Conservation (phyloP, 2,888 invertebrate species). For the Apocheima hispidaria region DNA sequence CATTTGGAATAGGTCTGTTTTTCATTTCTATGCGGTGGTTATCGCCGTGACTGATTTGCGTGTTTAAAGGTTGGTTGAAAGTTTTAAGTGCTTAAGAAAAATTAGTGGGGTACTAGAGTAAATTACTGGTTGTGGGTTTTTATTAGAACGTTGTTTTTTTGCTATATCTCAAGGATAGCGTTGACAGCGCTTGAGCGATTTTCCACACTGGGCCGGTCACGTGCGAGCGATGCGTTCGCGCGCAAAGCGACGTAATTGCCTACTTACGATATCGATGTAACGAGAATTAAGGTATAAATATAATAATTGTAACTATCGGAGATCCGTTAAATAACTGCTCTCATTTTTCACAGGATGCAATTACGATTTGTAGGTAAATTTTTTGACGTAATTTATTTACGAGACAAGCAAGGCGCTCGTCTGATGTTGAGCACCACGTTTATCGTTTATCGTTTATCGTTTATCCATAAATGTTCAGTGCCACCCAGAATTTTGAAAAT, state of each 20-base stretch:
- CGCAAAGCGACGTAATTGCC: slow-evolving; percentile 24
- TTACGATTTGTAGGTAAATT: neutral
- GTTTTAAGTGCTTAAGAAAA: slow-evolving; percentile 27
- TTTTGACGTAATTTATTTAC: no score
- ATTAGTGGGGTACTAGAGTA: slow-evolving; percentile 24
- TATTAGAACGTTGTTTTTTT: slow-evolving; percentile 34
- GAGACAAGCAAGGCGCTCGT: no score
- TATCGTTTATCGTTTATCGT: no score
- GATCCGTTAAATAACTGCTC: neutral
- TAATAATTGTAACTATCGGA: neutral
- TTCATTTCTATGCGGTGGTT: slow-evolving; percentile 47
- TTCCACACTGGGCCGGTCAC: slow-evolving; percentile 45
- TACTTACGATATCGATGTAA: slow-evolving; percentile 4
- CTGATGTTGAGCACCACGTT: no score
- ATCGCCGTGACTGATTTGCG: slow-evolving; percentile 55
- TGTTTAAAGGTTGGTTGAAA: slow-evolving; percentile 27
- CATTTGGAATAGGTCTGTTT: slow-evolving; percentile 60
- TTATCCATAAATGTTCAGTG: no score
- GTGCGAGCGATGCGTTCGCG: slow-evolving; percentile 43
- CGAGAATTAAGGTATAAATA: slow-evolving; percentile 3
- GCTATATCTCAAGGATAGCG: slow-evolving; percentile 41
- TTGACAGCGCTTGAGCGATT: slow-evolving; percentile 48
- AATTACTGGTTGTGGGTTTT: slow-evolving; percentile 29
- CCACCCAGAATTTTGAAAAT: no score
- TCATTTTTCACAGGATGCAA: neutral